These are phyloP conservation scores for Caenorhabditis afra DNA, from an alignment of 2,888 invertebrate species.

Conservation along the genomic window DNA sequence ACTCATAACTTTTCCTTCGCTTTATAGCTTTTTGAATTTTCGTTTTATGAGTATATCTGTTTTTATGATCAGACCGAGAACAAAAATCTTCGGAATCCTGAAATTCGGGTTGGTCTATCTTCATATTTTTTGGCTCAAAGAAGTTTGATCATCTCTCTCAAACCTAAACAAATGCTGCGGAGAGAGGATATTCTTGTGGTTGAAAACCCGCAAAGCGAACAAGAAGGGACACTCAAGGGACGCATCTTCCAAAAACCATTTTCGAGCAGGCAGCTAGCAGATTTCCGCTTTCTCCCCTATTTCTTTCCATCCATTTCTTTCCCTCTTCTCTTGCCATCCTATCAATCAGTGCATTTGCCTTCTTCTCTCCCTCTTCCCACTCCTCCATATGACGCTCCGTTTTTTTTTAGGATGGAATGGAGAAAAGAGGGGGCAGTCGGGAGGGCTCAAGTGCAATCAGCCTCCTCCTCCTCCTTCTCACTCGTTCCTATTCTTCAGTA, in stretches of 20 bases:
- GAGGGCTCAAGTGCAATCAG: constrained; percentile 40
- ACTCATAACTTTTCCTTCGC: no score
- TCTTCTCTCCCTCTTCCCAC: not conserved
- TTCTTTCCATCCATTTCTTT: not conserved
- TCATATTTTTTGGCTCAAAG: no score
- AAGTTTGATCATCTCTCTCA: no score
- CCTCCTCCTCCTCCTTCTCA: constrained; percentile 17
- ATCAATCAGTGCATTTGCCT: constrained; percentile 36
- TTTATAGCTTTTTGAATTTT: no score
- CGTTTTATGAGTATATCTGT: no score
- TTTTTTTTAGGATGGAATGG: constrained; percentile 12
- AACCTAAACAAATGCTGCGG: no score
- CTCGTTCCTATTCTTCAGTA: constrained; percentile 2
- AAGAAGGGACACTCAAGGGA: constrained; percentile 40
- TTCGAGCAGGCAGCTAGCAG: constrained; percentile 2
- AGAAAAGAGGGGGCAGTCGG: constrained; percentile 7
- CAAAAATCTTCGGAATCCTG: no score
- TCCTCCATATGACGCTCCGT: constrained; percentile 24
- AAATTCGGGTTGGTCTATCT: no score
- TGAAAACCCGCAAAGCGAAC: not conserved
- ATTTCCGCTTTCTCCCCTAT: no score
- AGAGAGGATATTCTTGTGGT: no score
- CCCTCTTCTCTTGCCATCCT: not conserved
- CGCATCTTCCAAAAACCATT: constrained; percentile 46
- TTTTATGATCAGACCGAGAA: no score